These are phyloP conservation scores for Hydroisotoma schaefferi DNA, from an alignment of 2,888 invertebrate species.

Conservation along the genomic window DNA sequence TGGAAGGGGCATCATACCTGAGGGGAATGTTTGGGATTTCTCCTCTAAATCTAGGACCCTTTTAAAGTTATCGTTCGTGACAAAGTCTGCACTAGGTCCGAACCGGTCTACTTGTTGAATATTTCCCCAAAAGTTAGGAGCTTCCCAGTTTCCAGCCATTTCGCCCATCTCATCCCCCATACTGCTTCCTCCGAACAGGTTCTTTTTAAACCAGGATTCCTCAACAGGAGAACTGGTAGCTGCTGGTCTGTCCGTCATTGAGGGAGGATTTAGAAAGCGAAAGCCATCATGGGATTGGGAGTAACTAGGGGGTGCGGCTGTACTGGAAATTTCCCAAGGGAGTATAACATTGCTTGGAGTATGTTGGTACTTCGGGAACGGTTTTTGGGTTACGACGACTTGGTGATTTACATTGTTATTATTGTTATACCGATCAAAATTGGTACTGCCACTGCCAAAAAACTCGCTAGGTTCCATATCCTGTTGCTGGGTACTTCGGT, in stretches of 20 bases:
- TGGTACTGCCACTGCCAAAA: no score
- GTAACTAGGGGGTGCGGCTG: conserved; percentile 7
- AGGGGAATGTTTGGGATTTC: neutral
- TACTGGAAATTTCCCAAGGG: conserved; percentile 29
- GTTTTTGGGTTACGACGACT: neutral
- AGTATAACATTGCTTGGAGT: conserved; percentile 20
- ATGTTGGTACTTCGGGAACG: neutral
- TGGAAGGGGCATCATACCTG: neutral
- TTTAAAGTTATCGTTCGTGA: conserved; percentile 34
- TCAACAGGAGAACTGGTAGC: neutral
- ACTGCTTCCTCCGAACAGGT: conserved; percentile 28
- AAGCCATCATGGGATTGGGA: neutral
- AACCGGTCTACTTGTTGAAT: conserved; percentile 35
- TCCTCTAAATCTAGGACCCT: neutral
- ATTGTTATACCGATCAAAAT: no score
- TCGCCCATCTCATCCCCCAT: conserved; percentile 21
- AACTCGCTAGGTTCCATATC: neutral
- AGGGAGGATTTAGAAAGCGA: neutral
- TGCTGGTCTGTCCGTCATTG: neutral
- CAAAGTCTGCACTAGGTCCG: conserved; percentile 37
- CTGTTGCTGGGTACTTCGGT: conserved; percentile 21
- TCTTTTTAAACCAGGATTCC: conserved; percentile 18
- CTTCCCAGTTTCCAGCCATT: conserved; percentile 21
- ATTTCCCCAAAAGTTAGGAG: conserved; percentile 34
- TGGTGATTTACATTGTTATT: no score